Percentiles rank a stretch among this genome's conserved stretches.
These are phyloP conservation scores for Chelonoidis abingdonii DNA, from an alignment of 2,113 vertebrate species.

Conservation along the genomic window DNA sequence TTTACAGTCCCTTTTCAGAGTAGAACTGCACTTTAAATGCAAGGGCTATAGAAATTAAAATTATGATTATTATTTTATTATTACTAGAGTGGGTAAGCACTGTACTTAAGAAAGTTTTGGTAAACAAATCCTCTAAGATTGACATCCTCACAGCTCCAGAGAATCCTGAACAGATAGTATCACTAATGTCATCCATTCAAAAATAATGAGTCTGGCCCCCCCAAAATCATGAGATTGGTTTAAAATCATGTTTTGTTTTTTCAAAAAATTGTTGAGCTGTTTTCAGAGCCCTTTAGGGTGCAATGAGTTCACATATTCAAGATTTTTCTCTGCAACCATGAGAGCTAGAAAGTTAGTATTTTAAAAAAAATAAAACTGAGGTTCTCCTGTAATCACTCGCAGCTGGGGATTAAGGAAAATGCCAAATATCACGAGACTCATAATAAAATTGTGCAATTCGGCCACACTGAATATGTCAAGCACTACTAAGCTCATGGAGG, in stretches of 20 bases:
- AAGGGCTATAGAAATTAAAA: not conserved
- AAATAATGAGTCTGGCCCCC: not conserved
- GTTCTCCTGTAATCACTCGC: not conserved
- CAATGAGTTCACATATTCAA: not conserved
- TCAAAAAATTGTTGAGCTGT: not conserved
- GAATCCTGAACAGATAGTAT: fast-evolving
- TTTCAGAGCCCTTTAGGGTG: not conserved
- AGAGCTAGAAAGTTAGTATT: not conserved
- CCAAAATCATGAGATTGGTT: not conserved
- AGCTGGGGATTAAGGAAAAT: not conserved
- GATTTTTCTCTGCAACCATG: not conserved
- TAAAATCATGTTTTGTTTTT: not conserved
- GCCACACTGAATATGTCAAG: not conserved
- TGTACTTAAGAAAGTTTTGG: not conserved
- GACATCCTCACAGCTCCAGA: not conserved
- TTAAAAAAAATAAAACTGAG: not conserved
- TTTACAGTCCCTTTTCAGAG: not conserved
- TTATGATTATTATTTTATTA: not conserved
- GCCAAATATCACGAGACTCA: not conserved
- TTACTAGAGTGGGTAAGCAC: not conserved
- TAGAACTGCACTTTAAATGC: not conserved
- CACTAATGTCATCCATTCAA: not conserved
- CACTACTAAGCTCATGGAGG: not conserved
- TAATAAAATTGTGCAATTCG: not conserved
- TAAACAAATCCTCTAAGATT: not conserved